Base-by-base conservation (phyloP, 2,113 vertebrate species). In the Cardinalis cardinalis region DNA sequence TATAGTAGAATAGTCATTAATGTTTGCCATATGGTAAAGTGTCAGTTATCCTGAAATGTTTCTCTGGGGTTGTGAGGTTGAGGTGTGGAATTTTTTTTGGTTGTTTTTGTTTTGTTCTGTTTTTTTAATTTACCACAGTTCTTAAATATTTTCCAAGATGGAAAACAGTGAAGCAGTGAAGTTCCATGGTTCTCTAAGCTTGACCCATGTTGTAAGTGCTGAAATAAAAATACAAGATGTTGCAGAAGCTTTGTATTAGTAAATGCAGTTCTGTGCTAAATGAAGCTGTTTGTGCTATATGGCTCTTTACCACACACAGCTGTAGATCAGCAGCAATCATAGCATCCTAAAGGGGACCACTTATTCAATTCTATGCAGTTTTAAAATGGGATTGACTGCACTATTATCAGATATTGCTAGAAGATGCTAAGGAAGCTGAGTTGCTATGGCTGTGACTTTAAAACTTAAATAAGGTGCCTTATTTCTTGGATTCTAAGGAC, bases 111-210 rank as follows among this genome's bases (percentile, higher is more conserved):
- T 24, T 24, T 14, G 9, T 43, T 24, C 7, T 24, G 31, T 11
- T 31, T 46, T 24, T 48, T 9, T 23, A 1, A 1, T 59, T 72
- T 17, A 48, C 36, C 41, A 15, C 20, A 25, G 40, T 66, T 58
- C 69, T 77, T 87, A 53, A 78, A 36, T 81, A 53, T 81, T 87
- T 91, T 91, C 58, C 49, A 41, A 34, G 46, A 44, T 44, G 29
- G 63, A 83, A 93, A 88, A 43, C 19, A 55, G 34, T 63, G 15
- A 70, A 76, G 34, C 36, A 59, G 43, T 71, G 24, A 70, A 73
- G 46, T 70, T 83, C 18, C 29, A 53, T 76, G 51, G n/a, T 85
- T 96, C 63, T 87, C 81, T 53, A 73, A 79, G 66, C 55, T 83
- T 88, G 59, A 63, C 34, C 88, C 20, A 46, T 53, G 20, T 38